Base-by-base conservation (phyloP, 2,113 vertebrate genomes). In the Cynocephalus volans region DNA sequence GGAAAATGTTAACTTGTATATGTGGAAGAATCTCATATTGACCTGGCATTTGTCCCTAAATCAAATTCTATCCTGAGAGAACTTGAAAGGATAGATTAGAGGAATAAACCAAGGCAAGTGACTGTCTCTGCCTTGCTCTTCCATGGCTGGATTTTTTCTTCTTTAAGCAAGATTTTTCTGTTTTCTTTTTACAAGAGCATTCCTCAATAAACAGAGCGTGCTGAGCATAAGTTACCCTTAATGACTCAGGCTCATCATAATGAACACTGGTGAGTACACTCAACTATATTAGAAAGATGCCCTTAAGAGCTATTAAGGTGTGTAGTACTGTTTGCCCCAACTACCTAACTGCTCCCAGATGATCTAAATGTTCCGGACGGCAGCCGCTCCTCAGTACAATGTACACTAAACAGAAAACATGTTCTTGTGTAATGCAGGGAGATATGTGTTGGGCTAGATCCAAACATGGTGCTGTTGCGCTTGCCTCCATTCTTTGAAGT, bases 261-360 rank as follows among this genome's bases (percentile, higher is more conserved):
- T 93, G 92, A 96, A 93, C 87, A 65, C 5, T 77, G 86, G 79
- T 92, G 93, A 96, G 69, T 84, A 91, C 36, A 84, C 90, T 95
- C 95, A 48, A 72, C 83, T 90, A 58, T 72, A 90, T 90, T 97
- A 90, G 89, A 94, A 97, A 96, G 73, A 96, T 75, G 73, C 97
- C 95, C 97, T n/a, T 87, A 97, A 97, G 97, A 96, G 90, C 92
- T 73, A 93, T 96, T 96, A 96, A 97, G 58, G 87, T 92, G 87
- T 62, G 90, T 41, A 72, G 79, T 67, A 76, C 70, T 93, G 75
- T 93, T 97, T 97, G 94, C 87, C 87, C 86, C 0, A 0, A 75
- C 82, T 92, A 60, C 86, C 67, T 83, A 79, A 97, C 73, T 87
- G 95, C 64, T 97, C 95, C 92, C 97, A 60, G 58, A 72, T 77